Evolutionary conservation across 2,797 vertebrate species (phyloP), one percentile per base, ranked within the genome.

Genomic region (Acanthis flammea): DNA sequence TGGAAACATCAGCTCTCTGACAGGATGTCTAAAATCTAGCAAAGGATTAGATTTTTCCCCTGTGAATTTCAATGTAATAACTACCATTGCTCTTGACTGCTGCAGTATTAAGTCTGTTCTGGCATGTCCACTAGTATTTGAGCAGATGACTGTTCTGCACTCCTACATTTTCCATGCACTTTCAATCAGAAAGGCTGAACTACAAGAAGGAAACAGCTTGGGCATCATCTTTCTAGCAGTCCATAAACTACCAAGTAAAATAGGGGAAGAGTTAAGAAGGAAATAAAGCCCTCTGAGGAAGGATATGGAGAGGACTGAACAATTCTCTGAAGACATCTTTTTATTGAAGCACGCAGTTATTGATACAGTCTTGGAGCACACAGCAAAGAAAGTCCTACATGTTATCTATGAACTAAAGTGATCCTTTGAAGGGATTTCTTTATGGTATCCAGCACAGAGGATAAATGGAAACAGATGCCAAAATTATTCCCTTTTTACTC

Each of bases 221-320:
- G 84, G 75, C 67, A 95, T 70, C 84, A 47, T 89, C 86, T 94
- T 96, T 93, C 91, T 63, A 96, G 71, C 91, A 97, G 90, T 66
- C 72, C 70, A 93, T 95, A 90, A 94, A 95, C 86, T 82, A 86
- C 44, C 37, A 88, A 79, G 70, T 73, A 84, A 93, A 95, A 83
- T 35, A 91, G 72, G 42, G 57, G 86, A 74, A 74, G 86, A 87
- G 63, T 88, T 88, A 88, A 86, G 76, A 72, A 78, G 58, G 76
- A 92, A 93, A 86, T 70, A 86, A 90, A 91, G 57, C 28, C n/a
- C 72, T 87, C 63, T 82, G 57, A 82, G 53, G 45, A 82, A 89
- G 85, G 35, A 94, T 75, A 81, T 65, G 62, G 58, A 90, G 48
- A 42, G 42, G 27, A 91, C 72, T 60, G n/a, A 92, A 33, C 14